Percentiles rank a stretch among this genome's conserved stretches.
phyloP scores from a whole-genome alignment of 2,888 invertebrate species.

The Augochlorella aurata region DNA sequence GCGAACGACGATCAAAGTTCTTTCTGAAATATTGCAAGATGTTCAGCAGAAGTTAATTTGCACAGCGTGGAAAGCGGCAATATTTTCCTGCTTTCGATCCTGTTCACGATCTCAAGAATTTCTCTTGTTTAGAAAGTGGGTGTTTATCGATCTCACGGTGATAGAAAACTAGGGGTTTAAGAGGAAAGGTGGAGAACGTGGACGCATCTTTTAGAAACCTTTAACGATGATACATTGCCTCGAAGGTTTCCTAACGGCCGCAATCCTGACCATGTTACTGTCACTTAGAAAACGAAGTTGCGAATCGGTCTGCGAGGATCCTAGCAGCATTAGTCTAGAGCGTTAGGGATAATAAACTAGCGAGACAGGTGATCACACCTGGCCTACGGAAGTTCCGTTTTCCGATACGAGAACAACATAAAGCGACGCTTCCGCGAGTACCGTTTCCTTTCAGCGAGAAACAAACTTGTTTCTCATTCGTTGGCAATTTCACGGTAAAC shows the following conservation, averaged over 20 bases:
- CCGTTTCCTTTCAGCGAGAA: neutral
- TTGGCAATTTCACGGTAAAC: neutral
- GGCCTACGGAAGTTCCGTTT: neutral
- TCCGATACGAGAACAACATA: neutral
- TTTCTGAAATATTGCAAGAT: too few relatives aligned
- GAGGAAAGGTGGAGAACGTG: slow-evolving; percentile 28
- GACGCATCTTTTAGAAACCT: slow-evolving; percentile 69
- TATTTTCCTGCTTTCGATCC: neutral
- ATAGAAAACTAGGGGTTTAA: slow-evolving; percentile 14
- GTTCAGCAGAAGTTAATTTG: neutral
- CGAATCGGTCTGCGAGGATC: slow-evolving; percentile 55
- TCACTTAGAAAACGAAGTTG: slow-evolving; percentile 62
- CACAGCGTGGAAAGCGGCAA: neutral
- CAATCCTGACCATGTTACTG: slow-evolving; percentile 65
- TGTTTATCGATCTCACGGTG: slow-evolving; percentile 21
- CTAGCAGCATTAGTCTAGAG: slow-evolving; percentile 33
- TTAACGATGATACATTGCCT: slow-evolving; percentile 77
- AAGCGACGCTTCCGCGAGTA: neutral
- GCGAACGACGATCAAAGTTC: neutral
- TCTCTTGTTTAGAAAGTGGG: slow-evolving; percentile 12
- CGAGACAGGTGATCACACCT: neutral
- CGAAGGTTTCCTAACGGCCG: slow-evolving; percentile 66
- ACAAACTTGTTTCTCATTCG: neutral
- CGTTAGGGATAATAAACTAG: slow-evolving; percentile 25
- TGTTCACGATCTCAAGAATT: neutral